phyloP scores from a whole-genome alignment of 2,888 invertebrate species.

The Andrena marginata region DNA sequence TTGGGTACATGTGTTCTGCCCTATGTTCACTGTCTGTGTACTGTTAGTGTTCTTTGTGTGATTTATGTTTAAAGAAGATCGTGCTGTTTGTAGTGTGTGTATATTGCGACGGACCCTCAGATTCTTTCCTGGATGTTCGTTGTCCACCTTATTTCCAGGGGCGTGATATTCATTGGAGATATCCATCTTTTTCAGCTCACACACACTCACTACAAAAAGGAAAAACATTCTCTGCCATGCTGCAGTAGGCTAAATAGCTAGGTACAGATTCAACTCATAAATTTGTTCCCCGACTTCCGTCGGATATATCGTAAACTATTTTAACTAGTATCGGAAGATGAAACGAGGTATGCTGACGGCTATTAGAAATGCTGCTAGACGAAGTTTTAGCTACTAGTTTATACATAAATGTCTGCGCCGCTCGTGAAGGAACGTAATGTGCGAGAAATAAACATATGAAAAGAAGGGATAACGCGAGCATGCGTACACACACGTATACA shows the following conservation, averaged over 20 bases:
- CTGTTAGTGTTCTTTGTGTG: constrained; percentile 77
- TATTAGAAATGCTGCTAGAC: constrained; percentile 50
- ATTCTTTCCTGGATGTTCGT: constrained; percentile 78
- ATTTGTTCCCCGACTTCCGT: constrained; percentile 22
- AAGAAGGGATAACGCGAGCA: constrained; percentile 61
- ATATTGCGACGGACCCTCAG: constrained; percentile 78
- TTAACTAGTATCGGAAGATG: constrained; percentile 19
- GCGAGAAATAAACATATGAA: constrained; percentile 57
- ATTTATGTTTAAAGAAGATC: constrained; percentile 75
- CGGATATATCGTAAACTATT: constrained; percentile 26
- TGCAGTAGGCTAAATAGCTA: constrained; percentile 77
- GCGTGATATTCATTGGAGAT: constrained; percentile 78
- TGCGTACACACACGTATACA: constrained; percentile 57
- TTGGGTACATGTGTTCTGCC: constrained; percentile 81
- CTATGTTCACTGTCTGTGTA: constrained; percentile 79
- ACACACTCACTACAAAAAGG: constrained; percentile 84
- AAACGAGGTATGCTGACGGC: constrained; percentile 30
- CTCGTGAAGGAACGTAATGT: constrained; percentile 54
- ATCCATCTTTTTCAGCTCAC: constrained; percentile 84
- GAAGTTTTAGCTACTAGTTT: constrained; percentile 45
- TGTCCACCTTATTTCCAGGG: constrained; percentile 76
- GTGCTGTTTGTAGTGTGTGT: constrained; percentile 77
- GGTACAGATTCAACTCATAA: constrained; percentile 47
- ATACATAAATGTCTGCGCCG: constrained; percentile 46
- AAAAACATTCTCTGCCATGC: constrained; percentile 83